Percentiles rank a stretch among this genome's conserved stretches.
phyloP scores from a whole-genome alignment of 64 coral and sea anemone genomes.

The Stichodactyla helianthus region DNA sequence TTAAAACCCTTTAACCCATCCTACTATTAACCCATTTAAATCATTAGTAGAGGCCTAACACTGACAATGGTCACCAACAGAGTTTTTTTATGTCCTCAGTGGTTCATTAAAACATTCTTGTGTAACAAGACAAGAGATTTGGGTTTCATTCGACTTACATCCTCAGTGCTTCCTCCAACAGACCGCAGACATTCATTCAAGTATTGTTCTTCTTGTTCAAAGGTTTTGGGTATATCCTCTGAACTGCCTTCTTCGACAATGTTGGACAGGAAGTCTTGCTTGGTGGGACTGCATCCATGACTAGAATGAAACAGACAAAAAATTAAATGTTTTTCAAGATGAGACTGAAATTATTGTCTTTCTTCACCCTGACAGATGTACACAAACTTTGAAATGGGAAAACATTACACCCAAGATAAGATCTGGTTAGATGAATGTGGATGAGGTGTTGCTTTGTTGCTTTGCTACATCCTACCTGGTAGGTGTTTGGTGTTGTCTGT shows the following conservation, averaged over 20 bases:
- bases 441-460: too few species aligned
- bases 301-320: background rate
- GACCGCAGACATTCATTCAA: constrained; percentile 75
- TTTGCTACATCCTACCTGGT: background rate
- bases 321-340: too few species aligned
- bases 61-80: too few species aligned
- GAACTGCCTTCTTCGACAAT: constrained; percentile 69
- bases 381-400: too few species aligned
- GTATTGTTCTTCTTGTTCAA: constrained; percentile 86
- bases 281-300: background rate
- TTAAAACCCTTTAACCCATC: too few species aligned
- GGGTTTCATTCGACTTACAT: constrained; percentile 27
- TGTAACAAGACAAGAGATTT: background rate
- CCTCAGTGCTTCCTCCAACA: constrained; percentile 41
- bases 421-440: too few species aligned
- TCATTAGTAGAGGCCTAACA: too few species aligned
- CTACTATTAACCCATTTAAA: too few species aligned
- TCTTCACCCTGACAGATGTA: too few species aligned
- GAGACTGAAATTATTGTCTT: too few species aligned
- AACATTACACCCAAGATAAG: too few species aligned
- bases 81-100: too few species aligned
- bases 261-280: constrained; percentile 47
- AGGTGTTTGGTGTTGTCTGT: background rate
- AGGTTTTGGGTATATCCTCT: constrained; percentile 59
- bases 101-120: background rate